phyloP scores from a whole-genome alignment of 1,140 invertebrate species.

The Armadillidium nasatum region DNA sequence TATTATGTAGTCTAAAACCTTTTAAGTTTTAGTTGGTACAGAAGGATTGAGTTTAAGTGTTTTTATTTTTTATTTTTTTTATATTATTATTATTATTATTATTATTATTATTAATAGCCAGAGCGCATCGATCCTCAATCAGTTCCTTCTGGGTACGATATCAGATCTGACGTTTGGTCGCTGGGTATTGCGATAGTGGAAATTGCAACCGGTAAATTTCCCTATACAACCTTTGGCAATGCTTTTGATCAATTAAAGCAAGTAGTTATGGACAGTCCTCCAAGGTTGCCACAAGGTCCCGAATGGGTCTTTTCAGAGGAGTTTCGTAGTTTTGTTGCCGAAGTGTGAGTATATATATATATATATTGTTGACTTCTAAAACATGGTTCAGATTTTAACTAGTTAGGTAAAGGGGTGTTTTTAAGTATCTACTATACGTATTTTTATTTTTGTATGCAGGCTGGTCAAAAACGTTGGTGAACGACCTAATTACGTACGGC shows the following conservation, averaged over 20 bases:
- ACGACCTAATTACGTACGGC: conserved; percentile 84
- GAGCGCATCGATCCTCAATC: conserved; percentile 87
- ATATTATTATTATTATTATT: too few relatives aligned
- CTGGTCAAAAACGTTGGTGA: conserved; percentile 82
- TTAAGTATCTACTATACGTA: neutral
- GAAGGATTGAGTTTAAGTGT: too few relatives aligned
- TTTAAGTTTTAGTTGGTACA: too few relatives aligned
- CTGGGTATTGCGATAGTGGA: conserved; percentile 88
- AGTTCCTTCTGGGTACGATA: conserved; percentile 69
- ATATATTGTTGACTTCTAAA: conserved; percentile 45
- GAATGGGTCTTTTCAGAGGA: conserved; percentile 37
- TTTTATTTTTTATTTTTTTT: too few relatives aligned
- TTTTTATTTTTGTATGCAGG: conserved; percentile 54
- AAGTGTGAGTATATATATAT: conserved; percentile 38
- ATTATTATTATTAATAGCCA: conserved; percentile 59
- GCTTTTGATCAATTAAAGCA: conserved; percentile 92
- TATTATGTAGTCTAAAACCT: too few relatives aligned
- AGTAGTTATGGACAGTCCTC: conserved; percentile 82
- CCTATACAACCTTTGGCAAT: conserved; percentile 81
- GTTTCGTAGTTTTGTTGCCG: conserved; percentile 44
- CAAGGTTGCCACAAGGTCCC: conserved; percentile 58
- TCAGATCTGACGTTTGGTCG: conserved; percentile 94
- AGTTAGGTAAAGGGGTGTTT: conserved; percentile 40
- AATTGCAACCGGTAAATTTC: conserved; percentile 64
- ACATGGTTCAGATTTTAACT: conserved; percentile 54